These are phyloP conservation scores for Porites rus DNA, from an alignment of 92 coral and sea anemone genomes.

Conservation along the genomic window DNA sequence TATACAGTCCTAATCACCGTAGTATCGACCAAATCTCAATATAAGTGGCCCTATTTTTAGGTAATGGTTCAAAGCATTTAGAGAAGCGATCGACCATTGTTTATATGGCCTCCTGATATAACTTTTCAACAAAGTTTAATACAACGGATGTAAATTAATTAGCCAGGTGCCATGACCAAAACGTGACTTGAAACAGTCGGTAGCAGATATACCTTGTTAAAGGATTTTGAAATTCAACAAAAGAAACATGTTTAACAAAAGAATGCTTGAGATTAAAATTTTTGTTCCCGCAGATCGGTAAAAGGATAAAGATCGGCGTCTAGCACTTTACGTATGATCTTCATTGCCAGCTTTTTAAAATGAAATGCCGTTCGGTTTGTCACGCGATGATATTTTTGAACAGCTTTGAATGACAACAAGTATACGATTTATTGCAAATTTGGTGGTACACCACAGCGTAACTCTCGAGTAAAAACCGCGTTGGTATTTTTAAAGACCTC, in stretches of 20 bases:
- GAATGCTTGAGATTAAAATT: background rate
- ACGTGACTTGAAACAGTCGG: background rate
- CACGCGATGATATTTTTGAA: slow-evolving; percentile 13
- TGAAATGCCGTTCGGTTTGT: background rate
- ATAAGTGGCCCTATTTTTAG: too few species aligned
- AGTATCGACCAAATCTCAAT: too few species aligned
- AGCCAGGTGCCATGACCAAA: background rate
- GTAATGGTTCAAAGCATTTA: too few species aligned
- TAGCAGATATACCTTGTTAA: background rate
- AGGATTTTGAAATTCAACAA: background rate
- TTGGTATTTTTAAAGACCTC: too few species aligned
- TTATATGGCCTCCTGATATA: too few species aligned
- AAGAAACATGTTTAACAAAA: background rate
- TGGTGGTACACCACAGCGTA: background rate
- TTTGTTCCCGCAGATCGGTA: background rate
- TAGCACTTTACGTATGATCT: background rate
- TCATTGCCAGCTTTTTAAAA: background rate
- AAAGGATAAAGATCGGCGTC: background rate
- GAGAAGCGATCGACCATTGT: too few species aligned
- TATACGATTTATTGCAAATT: background rate
- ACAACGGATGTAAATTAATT: background rate
- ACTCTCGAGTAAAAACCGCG: too few species aligned
- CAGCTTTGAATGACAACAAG: background rate
- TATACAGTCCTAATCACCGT: too few species aligned
- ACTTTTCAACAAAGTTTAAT: too few species aligned